Conservation (phyloP, 2,888 invertebrate genomes). For the Catocala sponsa region DNA sequence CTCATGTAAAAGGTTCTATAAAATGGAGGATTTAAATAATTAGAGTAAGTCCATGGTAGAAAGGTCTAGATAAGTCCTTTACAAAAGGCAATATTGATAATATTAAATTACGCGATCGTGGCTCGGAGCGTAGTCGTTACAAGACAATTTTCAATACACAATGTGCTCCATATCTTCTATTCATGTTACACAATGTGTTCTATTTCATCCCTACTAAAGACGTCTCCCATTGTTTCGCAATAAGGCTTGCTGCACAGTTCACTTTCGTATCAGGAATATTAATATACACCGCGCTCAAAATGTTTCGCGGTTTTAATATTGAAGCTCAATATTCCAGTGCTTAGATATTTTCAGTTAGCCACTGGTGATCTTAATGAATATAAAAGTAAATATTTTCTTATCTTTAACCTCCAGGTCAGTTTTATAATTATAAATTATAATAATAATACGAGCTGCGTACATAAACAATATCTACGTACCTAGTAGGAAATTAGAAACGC, state of each 20-base stretch:
- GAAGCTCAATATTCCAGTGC: neutral
- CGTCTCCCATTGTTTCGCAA: slow-evolving; percentile 34
- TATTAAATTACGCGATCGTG: slow-evolving; percentile 16
- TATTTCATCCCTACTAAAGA: slow-evolving; percentile 33
- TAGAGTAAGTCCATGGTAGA: neutral
- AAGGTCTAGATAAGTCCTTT: neutral
- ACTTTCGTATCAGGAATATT: slow-evolving; percentile 5
- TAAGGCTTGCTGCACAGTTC: slow-evolving; percentile 37
- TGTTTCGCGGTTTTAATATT: neutral
- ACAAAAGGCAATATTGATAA: slow-evolving; percentile 6
- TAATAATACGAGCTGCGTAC: slow-evolving; percentile 41
- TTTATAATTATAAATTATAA: slow-evolving; percentile 24
- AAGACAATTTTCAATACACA: slow-evolving; percentile 41
- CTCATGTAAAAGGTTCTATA: slow-evolving; percentile 11
- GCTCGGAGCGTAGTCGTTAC: slow-evolving; percentile 23
- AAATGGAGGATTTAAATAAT: slow-evolving; percentile 8
- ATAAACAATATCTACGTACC: slow-evolving; percentile 52
- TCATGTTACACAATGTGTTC: slow-evolving; percentile 36
- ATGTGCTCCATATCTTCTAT: slow-evolving; percentile 24
- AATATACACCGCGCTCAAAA: neutral
- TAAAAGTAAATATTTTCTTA: neutral
- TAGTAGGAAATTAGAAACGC: slow-evolving; percentile 75
- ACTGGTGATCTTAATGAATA: no score
- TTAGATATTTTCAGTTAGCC: no score
- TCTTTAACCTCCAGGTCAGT: neutral